Base-by-base conservation (phyloP, 2,113 vertebrate species). In the Myrmecophaga tridactyla region DNA sequence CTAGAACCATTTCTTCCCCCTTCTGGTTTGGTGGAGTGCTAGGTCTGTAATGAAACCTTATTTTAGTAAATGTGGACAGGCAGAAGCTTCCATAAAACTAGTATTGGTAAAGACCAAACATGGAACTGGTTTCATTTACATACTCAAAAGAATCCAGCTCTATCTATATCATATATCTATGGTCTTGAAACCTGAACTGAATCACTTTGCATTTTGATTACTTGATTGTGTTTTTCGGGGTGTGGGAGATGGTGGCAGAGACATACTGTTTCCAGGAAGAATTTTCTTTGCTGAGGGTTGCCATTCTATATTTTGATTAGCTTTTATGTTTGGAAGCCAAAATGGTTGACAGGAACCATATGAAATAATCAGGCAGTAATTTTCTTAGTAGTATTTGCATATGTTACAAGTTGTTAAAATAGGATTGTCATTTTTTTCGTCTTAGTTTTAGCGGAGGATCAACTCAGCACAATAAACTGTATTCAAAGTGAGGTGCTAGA, bases 381-480 rank as follows among this genome's bases (percentile, higher is more conserved):
- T 94, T 67, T 56, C 75, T 92, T 81, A 90, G 36, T 81, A 90
- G 36, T 53, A 27, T 88, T 94, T 90, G 53, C 34, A 36, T 41
- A 69, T 51, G 12, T 60, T 34, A 27, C 14, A 65, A 69, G 34
- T n/a, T 20, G 7, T 75, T 84, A 76, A 58, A 84, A 72, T 84
- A 70, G 62, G 70, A 78, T 3, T 82, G 29, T n/a, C n/a, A n/a
- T 77, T 18, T 31, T 34, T 94, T 72, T 84, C 56, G 63, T 90
- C 27, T 94, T 27, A 29, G 23, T 62, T 78, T 82, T 80, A 92
- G 31, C 72, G 76, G 65, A 88, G 43, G 48, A 21, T 58, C n/a
- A 10, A 43, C 31, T 70, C 63, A 73, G 67, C 86, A 65, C 34
- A 88, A 34, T 31, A 29, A 10, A 15, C 21, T 15, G 3, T 3